A percentile compares a stretch with the other conserved stretches of the same genome.
Conservation (phyloP, 1,140 invertebrate species). For the Patella vulgata region DNA sequence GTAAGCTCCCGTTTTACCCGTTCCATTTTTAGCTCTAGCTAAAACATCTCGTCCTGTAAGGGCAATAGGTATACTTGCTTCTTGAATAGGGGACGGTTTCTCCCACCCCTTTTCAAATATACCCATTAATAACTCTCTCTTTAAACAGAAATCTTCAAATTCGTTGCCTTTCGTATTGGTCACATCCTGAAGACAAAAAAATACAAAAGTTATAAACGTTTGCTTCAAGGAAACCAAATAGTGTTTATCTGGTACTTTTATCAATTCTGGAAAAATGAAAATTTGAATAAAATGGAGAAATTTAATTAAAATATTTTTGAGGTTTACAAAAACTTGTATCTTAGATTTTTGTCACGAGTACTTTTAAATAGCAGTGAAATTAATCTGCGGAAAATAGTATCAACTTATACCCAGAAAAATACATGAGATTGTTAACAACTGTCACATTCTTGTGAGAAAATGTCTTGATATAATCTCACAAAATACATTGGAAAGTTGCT, state of each 20-base stretch:
- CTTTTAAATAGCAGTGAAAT: too few species aligned
- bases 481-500: too few species aligned
- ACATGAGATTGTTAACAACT: too few species aligned
- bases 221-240: background rate
- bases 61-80: constrained; percentile 93
- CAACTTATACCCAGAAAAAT: too few species aligned
- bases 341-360: too few species aligned
- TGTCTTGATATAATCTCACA: too few species aligned
- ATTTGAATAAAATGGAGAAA: too few species aligned
- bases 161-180: constrained; percentile 99
- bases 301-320: too few species aligned
- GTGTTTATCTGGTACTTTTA: background rate
- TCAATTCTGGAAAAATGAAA: background rate
- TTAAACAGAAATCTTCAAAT: constrained; percentile 99
- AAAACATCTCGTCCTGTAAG: constrained; percentile 97
- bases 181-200: constrained; percentile 82
- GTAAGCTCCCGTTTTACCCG: constrained; percentile 99
- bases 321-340: too few species aligned
- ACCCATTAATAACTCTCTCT: constrained; percentile 97
- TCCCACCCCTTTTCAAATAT: constrained; percentile 99
- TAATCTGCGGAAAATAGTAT: too few species aligned
- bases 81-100: constrained; percentile 97
- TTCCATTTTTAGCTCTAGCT: constrained; percentile 99
- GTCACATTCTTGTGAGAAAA: too few species aligned
- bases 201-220: background rate